Evolutionary conservation across 2,797 vertebrate species (phyloP).

Genomic region (Lutra lutra): DNA sequence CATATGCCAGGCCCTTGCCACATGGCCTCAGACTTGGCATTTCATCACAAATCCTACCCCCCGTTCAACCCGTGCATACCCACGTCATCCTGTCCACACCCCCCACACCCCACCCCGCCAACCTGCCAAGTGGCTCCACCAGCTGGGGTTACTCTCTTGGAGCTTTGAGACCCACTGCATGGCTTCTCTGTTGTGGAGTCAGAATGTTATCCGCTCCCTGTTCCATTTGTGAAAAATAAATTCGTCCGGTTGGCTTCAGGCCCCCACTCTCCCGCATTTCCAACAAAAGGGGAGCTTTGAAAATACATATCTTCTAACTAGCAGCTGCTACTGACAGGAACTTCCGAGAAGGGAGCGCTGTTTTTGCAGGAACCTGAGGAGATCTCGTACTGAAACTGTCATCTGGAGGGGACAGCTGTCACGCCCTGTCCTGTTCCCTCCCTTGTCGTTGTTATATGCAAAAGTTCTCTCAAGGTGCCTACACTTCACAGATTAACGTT

Average conservation of each 20-base stretch:
- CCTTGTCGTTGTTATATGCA: fast-evolving
- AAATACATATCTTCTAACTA: neutral
- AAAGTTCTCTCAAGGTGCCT: neutral
- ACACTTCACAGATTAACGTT: neutral
- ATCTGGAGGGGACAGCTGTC: neutral
- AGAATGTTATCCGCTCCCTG: neutral
- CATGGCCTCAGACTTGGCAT: neutral
- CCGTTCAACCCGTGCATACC: fast-evolving
- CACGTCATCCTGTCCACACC: too few species aligned
- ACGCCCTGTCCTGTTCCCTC: fast-evolving
- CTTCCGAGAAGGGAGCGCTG: neutral
- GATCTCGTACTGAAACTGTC: neutral
- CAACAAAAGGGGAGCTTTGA: neutral
- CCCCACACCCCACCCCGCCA: neutral
- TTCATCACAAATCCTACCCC: neutral
- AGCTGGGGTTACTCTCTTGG: neutral
- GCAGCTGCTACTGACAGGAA: neutral
- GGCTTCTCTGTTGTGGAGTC: neutral
- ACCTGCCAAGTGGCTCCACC: neutral
- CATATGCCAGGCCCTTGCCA: too few species aligned
- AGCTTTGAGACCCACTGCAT: neutral
- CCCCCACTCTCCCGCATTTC: neutral
- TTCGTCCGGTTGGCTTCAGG: slow-evolving; percentile 3
- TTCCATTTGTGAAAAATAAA: neutral
- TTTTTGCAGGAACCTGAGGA: neutral